Evolutionary conservation across 2,797 vertebrate species (phyloP).

Genomic region (Darevskia nairensis): DNA sequence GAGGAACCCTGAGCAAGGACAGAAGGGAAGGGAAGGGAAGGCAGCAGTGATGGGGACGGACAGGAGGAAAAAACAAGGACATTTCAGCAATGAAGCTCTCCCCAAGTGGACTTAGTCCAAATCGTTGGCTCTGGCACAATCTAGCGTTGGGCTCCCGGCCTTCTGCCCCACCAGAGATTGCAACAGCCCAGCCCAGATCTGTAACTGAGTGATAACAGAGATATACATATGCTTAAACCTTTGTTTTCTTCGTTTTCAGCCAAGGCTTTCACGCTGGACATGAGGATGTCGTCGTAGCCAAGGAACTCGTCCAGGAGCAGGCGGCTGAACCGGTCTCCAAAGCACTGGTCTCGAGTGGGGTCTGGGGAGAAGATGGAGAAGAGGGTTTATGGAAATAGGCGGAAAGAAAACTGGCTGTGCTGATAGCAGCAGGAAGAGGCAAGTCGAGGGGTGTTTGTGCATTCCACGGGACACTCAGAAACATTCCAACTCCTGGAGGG

Average conservation of each 20-base stretch:
- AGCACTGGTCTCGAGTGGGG: constrained; percentile 90
- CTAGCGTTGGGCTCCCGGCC: no score
- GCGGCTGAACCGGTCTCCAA: constrained; percentile 95
- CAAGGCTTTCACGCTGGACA: constrained; percentile 97
- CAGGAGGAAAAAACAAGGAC: no score
- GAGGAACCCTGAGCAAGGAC: constrained; percentile 86
- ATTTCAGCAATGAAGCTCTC: no score
- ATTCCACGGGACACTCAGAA: not conserved
- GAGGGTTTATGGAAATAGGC: not conserved
- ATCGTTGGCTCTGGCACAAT: no score
- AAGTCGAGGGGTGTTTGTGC: no score
- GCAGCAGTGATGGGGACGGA: no score
- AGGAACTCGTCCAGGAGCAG: constrained; percentile 95
- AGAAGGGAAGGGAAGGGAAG: not conserved
- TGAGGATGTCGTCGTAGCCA: constrained; percentile 96
- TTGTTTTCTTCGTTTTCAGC: constrained; percentile 98
- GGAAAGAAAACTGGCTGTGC: no score
- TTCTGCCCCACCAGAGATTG: no score
- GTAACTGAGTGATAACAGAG: no score
- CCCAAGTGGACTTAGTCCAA: no score
- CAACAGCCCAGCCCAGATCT: no score
- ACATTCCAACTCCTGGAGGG: not conserved
- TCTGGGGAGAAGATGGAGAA: constrained; percentile 71
- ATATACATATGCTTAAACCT: constrained; percentile 75
- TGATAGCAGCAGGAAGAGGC: no score